Evolutionary conservation across 2,888 invertebrate species (phyloP).

Genomic region (Petrophora chlorosata): DNA sequence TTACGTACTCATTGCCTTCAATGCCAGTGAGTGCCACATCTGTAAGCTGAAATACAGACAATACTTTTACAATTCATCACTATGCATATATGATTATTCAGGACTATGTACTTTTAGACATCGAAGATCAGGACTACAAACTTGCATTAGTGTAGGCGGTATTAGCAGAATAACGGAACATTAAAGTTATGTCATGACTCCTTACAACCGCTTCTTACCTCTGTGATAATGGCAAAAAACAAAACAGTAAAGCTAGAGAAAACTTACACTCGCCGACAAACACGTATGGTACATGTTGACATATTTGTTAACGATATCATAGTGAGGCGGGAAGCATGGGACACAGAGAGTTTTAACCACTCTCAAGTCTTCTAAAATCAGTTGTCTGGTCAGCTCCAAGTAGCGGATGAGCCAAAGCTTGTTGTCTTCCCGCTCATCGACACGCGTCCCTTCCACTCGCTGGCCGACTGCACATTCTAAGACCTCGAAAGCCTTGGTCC

Average conservation of each 20-base stretch:
- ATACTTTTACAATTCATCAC: not conserved
- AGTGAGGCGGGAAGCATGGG: conserved; percentile 97
- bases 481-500: conserved; percentile 92
- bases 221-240: no score
- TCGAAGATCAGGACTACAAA: no score
- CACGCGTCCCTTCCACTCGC: conserved; percentile 96
- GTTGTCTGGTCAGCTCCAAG: conserved; percentile 93
- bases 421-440: conserved; percentile 94
- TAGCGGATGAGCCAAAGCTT: conserved; percentile 98
- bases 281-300: conserved; percentile 97
- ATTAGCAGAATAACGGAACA: no score
- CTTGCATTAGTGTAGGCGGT: no score
- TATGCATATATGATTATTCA: no score
- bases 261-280: conserved; percentile 89
- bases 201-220: no score
- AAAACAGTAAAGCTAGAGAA: not conserved
- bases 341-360: conserved; percentile 95
- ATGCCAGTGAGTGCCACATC: conserved; percentile 94
- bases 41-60: conserved; percentile 85
- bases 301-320: conserved; percentile 95
- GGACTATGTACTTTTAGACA: no score
- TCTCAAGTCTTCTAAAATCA: conserved; percentile 94
- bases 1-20: conserved; percentile 98
- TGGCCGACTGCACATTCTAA: conserved; percentile 90
- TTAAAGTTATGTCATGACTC: no score